Percentiles rank a stretch among this genome's conserved stretches.
phyloP scores from a whole-genome alignment of 1,140 invertebrate species.

The Euura lappo region DNA sequence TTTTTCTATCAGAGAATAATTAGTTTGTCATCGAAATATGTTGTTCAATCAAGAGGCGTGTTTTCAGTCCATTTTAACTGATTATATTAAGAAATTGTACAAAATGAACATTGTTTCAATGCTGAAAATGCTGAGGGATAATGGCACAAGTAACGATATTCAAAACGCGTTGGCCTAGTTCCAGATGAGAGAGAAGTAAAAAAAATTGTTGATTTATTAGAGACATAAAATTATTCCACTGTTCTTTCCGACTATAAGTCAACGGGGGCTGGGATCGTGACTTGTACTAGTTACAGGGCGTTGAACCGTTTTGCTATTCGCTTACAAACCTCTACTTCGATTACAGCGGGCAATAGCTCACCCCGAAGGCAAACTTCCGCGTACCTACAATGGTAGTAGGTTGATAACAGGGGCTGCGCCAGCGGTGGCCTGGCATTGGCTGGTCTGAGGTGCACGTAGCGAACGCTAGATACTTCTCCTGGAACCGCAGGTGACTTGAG shows the following conservation, averaged over 20 bases:
- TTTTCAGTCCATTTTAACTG: too few species aligned
- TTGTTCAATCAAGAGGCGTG: too few species aligned
- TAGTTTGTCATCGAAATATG: too few species aligned
- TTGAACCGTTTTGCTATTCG: slow-evolving; percentile 7
- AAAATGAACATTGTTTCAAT: too few species aligned
- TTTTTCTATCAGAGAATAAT: too few species aligned
- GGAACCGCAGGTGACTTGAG: not conserved
- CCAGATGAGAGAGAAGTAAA: not conserved
- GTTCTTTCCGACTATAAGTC: not conserved
- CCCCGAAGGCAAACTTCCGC: not conserved
- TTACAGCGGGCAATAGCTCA: not conserved
- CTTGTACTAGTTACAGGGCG: not conserved
- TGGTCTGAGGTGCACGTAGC: too few species aligned
- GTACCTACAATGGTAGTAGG: not conserved
- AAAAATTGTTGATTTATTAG: not conserved
- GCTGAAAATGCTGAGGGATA: too few species aligned
- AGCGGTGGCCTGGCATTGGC: not conserved
- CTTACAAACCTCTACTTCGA: not conserved
- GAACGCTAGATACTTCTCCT: too few species aligned
- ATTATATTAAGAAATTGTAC: too few species aligned
- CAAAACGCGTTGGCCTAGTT: not conserved
- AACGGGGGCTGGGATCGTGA: not conserved
- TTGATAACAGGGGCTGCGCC: not conserved
- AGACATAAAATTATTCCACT: not conserved
- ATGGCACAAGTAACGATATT: not conserved